Percentiles rank a stretch among this genome's conserved stretches.
phyloP scores from a whole-genome alignment of 2,888 invertebrate genomes.

The Harpalus rufipes region DNA sequence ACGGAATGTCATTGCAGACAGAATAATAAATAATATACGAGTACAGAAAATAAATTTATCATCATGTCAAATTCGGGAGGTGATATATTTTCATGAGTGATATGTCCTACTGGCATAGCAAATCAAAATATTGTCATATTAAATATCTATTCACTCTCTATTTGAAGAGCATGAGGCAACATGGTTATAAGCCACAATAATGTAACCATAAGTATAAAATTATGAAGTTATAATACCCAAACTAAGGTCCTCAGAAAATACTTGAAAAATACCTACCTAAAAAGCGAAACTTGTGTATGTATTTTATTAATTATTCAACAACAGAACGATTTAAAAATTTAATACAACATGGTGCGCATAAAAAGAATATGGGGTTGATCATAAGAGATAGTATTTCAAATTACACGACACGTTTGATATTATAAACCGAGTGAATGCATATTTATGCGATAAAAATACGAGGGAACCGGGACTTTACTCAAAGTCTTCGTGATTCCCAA shows the following conservation, averaged over 20 bases:
- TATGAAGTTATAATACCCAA: too few species aligned
- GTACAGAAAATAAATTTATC: slow-evolving; percentile 49
- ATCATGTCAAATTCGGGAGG: slow-evolving; percentile 33
- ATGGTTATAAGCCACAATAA: too few species aligned
- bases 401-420: neutral
- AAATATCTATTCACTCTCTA: neutral
- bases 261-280: too few species aligned
- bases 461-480: neutral
- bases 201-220: too few species aligned
- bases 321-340: neutral
- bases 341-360: neutral
- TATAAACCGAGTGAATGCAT: slow-evolving; percentile 28
- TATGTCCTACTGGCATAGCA: neutral
- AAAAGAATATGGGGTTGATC: neutral
- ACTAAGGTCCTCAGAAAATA: too few species aligned
- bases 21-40: slow-evolving; percentile 48
- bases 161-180: neutral
- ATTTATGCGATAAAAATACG: slow-evolving; percentile 5
- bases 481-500: neutral
- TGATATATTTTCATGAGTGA: slow-evolving; percentile 30
- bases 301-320: too few species aligned
- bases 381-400: neutral
- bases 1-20: slow-evolving; percentile 30
- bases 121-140: slow-evolving; percentile 1
- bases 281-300: too few species aligned